Percentiles rank a stretch among this genome's conserved stretches.
Conservation (phyloP, 2,113 vertebrate genomes). For the Callaeas wilsoni region DNA sequence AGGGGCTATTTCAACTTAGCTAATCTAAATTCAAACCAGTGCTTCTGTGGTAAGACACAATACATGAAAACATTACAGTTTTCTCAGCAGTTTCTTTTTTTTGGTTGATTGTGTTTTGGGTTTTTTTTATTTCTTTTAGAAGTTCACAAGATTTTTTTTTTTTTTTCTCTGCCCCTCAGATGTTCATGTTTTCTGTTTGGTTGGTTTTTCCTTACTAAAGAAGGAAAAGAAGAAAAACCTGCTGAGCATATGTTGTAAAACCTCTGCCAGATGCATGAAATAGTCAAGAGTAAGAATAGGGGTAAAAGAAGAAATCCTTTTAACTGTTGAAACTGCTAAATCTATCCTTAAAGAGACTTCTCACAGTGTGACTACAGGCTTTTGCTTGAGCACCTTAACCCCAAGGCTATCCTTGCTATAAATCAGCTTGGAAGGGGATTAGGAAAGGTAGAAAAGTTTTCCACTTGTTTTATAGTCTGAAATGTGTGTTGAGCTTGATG, state of each 20-base stretch:
- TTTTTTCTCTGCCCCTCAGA: background rate
- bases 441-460: background rate
- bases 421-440: background rate
- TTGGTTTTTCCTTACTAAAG: background rate
- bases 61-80: background rate
- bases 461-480: background rate
- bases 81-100: background rate
- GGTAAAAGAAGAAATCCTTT: background rate
- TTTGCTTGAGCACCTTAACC: background rate
- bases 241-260: background rate
- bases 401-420: background rate
- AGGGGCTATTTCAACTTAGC: background rate
- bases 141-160: accelerated
- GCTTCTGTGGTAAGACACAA: background rate
- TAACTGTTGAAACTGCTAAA: background rate
- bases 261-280: background rate
- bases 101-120: accelerated
- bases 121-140: background rate
- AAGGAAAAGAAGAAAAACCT: background rate
- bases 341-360: background rate
- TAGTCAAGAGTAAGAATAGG: background rate
- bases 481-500: background rate
- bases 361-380: background rate
- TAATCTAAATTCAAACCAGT: background rate
- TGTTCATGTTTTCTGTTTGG: background rate